Conservation (phyloP, 2,113 vertebrate genomes). For the Rousettus leschenaultii region DNA sequence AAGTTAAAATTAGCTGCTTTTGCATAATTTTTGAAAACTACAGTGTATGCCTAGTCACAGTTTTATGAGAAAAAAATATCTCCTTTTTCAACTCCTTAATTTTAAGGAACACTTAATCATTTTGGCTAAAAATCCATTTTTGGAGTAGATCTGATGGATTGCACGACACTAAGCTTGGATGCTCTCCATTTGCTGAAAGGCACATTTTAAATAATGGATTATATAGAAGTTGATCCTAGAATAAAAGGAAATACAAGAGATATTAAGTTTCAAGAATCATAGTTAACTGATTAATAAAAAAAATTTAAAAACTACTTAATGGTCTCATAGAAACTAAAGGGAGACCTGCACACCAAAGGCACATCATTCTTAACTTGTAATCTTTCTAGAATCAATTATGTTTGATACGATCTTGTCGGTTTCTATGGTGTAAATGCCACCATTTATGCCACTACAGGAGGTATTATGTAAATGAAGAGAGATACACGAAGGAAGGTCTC, state of each 20-base stretch:
- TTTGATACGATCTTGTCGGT: neutral
- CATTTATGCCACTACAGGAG: neutral
- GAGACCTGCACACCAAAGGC: neutral
- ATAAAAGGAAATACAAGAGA: conserved; percentile 28
- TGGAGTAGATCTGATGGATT: conserved; percentile 90
- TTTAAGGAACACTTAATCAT: conserved; percentile 76
- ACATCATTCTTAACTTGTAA: neutral
- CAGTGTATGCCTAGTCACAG: conserved; percentile 76
- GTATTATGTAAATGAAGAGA: neutral
- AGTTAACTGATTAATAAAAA: conserved; percentile 14
- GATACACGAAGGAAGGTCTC: neutral
- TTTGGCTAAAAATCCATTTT: conserved; percentile 90
- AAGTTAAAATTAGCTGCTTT: conserved; percentile 76
- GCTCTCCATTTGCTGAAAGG: conserved; percentile 89
- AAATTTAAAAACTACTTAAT: neutral
- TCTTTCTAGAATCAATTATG: neutral
- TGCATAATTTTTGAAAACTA: conserved; percentile 74
- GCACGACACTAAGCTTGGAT: conserved; percentile 87
- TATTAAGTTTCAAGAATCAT: conserved; percentile 46
- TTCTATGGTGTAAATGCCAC: neutral
- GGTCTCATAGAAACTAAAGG: neutral
- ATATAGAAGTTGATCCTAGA: conserved; percentile 91
- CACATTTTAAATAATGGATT: conserved; percentile 87
- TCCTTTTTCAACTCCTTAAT: conserved; percentile 64
- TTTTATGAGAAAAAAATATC: conserved; percentile 71